Conservation (phyloP, 1,140 invertebrate species). For the Macrocentrus cingulum region DNA sequence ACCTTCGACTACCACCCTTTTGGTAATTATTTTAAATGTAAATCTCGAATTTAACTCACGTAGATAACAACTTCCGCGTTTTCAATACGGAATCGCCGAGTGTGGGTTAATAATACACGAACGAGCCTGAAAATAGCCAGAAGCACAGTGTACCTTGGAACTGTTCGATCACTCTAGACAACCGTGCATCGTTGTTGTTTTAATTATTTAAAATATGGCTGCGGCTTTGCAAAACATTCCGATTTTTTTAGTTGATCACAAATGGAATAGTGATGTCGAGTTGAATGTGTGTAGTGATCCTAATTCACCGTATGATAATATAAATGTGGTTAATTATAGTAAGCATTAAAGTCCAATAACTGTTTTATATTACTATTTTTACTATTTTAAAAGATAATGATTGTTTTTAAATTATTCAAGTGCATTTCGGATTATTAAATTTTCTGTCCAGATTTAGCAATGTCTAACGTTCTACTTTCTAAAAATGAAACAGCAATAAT, state of each 20-base stretch:
- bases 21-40: slow-evolving; percentile 34
- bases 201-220: slow-evolving; percentile 39
- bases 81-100: slow-evolving; percentile 3
- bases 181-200: slow-evolving; percentile 26
- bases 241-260: slow-evolving; percentile 50
- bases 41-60: slow-evolving; percentile 1
- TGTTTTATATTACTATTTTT: slow-evolving; percentile 2
- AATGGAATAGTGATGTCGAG: slow-evolving; percentile 54
- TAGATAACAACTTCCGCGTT: slow-evolving; percentile 20
- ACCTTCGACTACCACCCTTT: slow-evolving; percentile 34
- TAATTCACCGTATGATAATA: slow-evolving; percentile 28
- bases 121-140: slow-evolving; percentile 49
- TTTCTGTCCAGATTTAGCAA: no score
- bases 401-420: no score
- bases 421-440: no score
- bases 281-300: slow-evolving; percentile 41
- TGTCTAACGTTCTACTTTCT: no score
- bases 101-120: slow-evolving; percentile 49
- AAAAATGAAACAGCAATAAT: no score
- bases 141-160: slow-evolving; percentile 25
- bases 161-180: not conserved
- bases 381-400: not conserved
- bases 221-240: slow-evolving; percentile 52
- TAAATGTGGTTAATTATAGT: slow-evolving; percentile 32
- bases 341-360: slow-evolving; percentile 30